A percentile compares a stretch with the other conserved stretches of the same genome.
Conservation (phyloP, 2,888 invertebrate genomes). For the Doris montereyensis region DNA sequence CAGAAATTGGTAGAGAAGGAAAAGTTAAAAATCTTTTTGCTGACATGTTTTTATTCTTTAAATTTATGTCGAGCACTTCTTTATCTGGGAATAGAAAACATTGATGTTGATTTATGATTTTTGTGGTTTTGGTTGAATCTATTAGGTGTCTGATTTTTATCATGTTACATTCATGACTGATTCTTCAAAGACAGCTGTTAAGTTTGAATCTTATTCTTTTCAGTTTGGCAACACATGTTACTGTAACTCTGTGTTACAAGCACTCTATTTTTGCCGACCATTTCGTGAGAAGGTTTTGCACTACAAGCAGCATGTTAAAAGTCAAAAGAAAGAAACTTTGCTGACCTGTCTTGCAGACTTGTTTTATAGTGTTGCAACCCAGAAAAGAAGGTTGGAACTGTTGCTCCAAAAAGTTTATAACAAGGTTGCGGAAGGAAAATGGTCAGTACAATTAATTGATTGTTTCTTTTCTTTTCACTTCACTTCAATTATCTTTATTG, state of each 20-base stretch:
- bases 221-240: constrained; percentile 99
- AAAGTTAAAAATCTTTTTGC: no score
- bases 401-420: constrained; percentile 99
- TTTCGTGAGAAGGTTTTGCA: constrained; percentile 98
- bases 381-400: constrained; percentile 99
- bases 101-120: no score
- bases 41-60: no score
- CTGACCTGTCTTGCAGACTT: constrained; percentile 98
- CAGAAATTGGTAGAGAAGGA: no score
- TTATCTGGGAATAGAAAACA: no score
- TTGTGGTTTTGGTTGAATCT: no score
- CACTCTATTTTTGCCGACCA: constrained; percentile 98
- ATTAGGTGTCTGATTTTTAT: no score
- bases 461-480: not conserved
- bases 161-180: no score
- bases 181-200: no score
- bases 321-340: constrained; percentile 88
- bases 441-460: constrained; percentile 76
- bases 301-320: constrained; percentile 82
- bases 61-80: no score
- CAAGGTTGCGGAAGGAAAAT: constrained; percentile 97
- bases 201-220: constrained; percentile 55
- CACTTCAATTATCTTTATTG: no score
- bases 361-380: constrained; percentile 99
- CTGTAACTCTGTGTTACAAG: constrained; percentile 99